Evolutionary conservation across 2,888 invertebrate species (phyloP), one percentile per base, ranked within the genome.

Genomic region (Seira ritae): DNA sequence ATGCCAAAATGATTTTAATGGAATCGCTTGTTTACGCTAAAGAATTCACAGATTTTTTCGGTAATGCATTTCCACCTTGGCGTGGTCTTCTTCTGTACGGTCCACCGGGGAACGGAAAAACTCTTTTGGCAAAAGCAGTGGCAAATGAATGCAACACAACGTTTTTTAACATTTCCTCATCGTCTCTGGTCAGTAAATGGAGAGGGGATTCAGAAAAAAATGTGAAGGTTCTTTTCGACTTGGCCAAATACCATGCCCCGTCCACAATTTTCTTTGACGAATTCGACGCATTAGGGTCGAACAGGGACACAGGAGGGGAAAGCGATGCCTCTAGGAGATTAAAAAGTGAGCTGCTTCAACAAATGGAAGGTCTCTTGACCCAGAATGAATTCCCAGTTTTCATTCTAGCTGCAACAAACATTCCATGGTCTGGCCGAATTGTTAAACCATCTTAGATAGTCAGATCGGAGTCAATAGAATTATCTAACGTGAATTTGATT

Each of bases 201-300:
- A 92, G 98, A 37, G 98, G 98, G 0, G 98, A 98, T 89, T 97
- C 97, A 0, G 98, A 98, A 92, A 98, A 97, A 91, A 94, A 97
- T 88, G 93, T 98, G 65, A 94, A 96, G 91, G 94, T 96, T 0
- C 92, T 98, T 66, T 97, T 97, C 91, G 96, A 97, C 88, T 92
- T 97, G 91, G 98, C 98, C 0, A 93, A 94, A 50, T 93, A 94
- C 90, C 94, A 95, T 90, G 94, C 97, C 0, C 98, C 98, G 0
- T 95, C 97, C 0, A 95, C 97, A 10, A 96, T 98, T 89, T 98
- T 98, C 91, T 93, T 98, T 70, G 98, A 98, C 90, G 98, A 98
- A 91, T 93, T 98, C n/a, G n/a, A n/a, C n/a, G 95, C 97, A 15
- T 91, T 98, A 42, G 95, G 96, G 20, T 94, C 95, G 1, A 92